Evolutionary conservation across 2,113 vertebrate genomes (phyloP), one percentile per base, ranked within the genome.

Genomic region (Leucopsar rothschildi): DNA sequence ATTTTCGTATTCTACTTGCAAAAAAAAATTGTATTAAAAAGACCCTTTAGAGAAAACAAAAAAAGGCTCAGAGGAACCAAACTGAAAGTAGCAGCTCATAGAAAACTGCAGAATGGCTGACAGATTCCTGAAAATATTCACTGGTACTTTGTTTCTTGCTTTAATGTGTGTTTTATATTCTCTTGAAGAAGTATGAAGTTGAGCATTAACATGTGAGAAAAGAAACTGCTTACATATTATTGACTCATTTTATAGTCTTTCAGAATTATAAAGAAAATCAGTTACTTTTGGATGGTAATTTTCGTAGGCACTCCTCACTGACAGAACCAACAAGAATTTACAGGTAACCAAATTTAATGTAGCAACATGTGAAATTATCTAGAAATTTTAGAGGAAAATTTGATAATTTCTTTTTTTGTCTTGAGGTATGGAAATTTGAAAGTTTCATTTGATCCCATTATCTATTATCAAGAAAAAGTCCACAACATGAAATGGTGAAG

Each of bases 1-100:
- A 94, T 97, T 97, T 95, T 96, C 28, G 33, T 95, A 84, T 92
- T 96, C 93, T 83, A 73, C 92, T 97, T 57, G 61, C 86, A 96
- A 65, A 79, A 78, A 73, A 96, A 93, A 42, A 91, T 63, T 94
- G 44, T 77, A 97, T 97, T 96, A 86, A 77, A 94, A 84, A 90
- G 83, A 92, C 78, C 70, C 89, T 87, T 73, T 76, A 85, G 86
- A 96, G 85, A 81, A 82, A 91, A 82, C 56, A 88, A 76, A 90
- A 93, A 95, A 40, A 8, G 56, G 21, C 50, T 73, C 78, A 56
- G 39, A 82, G 39, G 40, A 95, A 11, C 50, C 33, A 90, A 80
- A 88, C 29, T 39, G 45, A 61, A 93, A 94, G 42, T 8, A 92
- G 39, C 65, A 70, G 71, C 55, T 79, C 42, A 61, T 10, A 91